These are phyloP conservation scores for Prinia subflava DNA, from an alignment of 2,113 vertebrate species.

Conservation along the genomic window DNA sequence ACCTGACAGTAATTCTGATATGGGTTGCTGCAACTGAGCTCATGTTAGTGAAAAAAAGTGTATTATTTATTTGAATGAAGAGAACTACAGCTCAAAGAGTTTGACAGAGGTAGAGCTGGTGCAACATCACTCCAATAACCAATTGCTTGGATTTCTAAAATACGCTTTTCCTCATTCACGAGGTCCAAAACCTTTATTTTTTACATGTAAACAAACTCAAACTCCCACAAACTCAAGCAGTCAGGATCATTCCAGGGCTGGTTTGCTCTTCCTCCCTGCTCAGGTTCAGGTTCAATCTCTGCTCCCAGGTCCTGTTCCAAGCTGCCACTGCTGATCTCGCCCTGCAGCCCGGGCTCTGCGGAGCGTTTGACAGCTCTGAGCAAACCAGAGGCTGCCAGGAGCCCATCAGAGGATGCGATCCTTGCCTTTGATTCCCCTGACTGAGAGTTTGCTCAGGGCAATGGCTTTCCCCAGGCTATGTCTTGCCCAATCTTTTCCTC, in stretches of 20 bases:
- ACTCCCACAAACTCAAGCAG: neutral
- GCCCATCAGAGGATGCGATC: neutral
- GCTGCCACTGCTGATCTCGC: neutral
- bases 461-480: neutral
- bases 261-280: neutral
- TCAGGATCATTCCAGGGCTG: neutral
- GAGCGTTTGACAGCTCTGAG: neutral
- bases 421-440: neutral
- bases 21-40: neutral
- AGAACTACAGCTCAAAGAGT: neutral
- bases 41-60: neutral
- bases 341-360: neutral
- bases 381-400: neutral
- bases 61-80: neutral
- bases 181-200: neutral
- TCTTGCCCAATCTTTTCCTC: neutral
- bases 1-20: neutral
- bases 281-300: neutral
- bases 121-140: rapidly evolving
- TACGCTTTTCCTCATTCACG: neutral
- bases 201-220: neutral
- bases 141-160: neutral
- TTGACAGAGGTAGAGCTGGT: neutral
- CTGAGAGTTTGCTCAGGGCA: neutral
- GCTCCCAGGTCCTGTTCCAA: neutral